Evolutionary conservation across 2,888 invertebrate genomes (phyloP).

Genomic region (Nemapogon koenigi): DNA sequence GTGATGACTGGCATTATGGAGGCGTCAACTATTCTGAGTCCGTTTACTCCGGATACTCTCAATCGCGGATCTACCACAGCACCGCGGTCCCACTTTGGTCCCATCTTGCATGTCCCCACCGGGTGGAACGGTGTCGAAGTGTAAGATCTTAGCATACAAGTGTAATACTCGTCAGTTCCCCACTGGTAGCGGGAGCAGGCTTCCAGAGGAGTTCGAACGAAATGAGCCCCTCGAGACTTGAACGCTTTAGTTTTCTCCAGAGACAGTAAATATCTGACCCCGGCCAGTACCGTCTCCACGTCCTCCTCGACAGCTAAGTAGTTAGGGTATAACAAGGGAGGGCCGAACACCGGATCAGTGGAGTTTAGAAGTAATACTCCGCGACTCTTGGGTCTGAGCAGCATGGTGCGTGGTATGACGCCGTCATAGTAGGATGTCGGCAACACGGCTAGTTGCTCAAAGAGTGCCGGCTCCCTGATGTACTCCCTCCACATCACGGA

Average conservation of each 20-base stretch:
- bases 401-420: slow-evolving; percentile 60
- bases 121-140: slow-evolving; percentile 55
- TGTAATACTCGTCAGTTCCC: slow-evolving; percentile 69
- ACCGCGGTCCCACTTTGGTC: slow-evolving; percentile 35
- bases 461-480: slow-evolving; percentile 54
- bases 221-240: slow-evolving; percentile 54
- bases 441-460: slow-evolving; percentile 37
- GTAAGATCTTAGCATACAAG: slow-evolving; percentile 66
- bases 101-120: slow-evolving; percentile 46
- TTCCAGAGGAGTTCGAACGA: slow-evolving; percentile 57
- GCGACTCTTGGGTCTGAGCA: slow-evolving; percentile 66
- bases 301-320: slow-evolving; percentile 68
- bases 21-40: slow-evolving; percentile 75
- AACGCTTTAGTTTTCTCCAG: slow-evolving; percentile 65
- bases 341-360: slow-evolving; percentile 69
- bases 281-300: slow-evolving; percentile 61
- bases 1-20: slow-evolving; percentile 81
- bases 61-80: slow-evolving; percentile 40
- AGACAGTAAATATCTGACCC: slow-evolving; percentile 60
- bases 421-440: slow-evolving; percentile 68
- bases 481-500: slow-evolving; percentile 54
- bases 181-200: slow-evolving; percentile 65
- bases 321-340: slow-evolving; percentile 73
- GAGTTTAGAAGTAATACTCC: slow-evolving; percentile 67
- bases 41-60: slow-evolving; percentile 34